Conservation (phyloP, 2,113 vertebrate genomes). For the Empidonax traillii region DNA sequence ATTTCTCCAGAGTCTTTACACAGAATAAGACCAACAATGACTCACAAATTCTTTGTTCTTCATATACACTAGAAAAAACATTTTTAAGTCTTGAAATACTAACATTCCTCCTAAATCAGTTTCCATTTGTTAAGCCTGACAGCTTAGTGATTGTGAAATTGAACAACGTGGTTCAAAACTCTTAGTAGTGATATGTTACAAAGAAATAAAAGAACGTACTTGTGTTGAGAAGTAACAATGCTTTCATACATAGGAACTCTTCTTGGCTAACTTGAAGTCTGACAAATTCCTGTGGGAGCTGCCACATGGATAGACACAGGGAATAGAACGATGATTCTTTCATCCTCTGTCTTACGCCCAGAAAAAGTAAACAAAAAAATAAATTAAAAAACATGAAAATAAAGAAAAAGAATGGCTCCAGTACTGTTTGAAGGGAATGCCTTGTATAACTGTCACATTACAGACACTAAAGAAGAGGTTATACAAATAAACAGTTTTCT, state of each 20-base stretch:
- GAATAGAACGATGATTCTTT: slow-evolving; percentile 92
- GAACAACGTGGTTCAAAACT: background rate
- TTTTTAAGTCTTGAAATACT: background rate
- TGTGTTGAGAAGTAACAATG: slow-evolving; percentile 92
- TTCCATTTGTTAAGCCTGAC: background rate
- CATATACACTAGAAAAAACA: background rate
- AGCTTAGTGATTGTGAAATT: background rate
- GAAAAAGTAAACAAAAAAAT: background rate
- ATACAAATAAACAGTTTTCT: background rate
- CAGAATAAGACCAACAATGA: background rate
- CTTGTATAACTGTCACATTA: background rate
- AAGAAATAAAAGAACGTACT: slow-evolving; percentile 76
- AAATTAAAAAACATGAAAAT: background rate
- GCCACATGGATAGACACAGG: slow-evolving; percentile 94
- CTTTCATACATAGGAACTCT: slow-evolving; percentile 99
- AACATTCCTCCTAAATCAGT: background rate
- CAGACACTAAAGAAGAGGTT: background rate
- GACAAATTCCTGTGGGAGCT: slow-evolving; percentile 93
- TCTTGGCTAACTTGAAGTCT: slow-evolving; percentile 92
- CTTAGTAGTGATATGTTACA: background rate
- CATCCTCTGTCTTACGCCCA: slow-evolving; percentile 87
- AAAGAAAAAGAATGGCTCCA: background rate
- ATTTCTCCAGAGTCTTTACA: background rate
- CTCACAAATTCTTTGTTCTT: background rate
- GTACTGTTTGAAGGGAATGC: background rate